Evolutionary conservation across 2,113 vertebrate genomes (phyloP).

Genomic region (Rousettus leschenaultii): DNA sequence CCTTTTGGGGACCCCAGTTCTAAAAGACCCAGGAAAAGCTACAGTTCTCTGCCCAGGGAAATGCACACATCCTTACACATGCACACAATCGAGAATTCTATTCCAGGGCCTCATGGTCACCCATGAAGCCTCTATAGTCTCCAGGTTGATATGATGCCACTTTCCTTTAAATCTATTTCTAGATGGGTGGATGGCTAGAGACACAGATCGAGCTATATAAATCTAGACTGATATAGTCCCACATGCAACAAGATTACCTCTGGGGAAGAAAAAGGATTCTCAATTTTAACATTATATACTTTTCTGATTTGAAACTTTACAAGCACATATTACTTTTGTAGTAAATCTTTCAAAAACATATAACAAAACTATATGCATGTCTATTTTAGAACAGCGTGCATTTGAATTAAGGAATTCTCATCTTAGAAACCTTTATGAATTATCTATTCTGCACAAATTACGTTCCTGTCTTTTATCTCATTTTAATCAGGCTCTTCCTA

Average conservation of each 20-base stretch:
- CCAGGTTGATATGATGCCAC: no score
- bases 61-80: accelerated
- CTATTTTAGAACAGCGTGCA: background rate
- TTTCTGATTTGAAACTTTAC: background rate
- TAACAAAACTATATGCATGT: background rate
- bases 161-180: background rate
- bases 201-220: accelerated
- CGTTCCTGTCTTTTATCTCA: background rate
- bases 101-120: background rate
- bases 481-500: background rate
- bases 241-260: background rate
- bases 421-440: no score
- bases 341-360: background rate
- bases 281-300: background rate
- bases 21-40: background rate
- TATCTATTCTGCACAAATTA: no score
- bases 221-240: background rate
- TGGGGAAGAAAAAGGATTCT: background rate
- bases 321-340: background rate
- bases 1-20: background rate
- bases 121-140: background rate
- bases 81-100: accelerated
- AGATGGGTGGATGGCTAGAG: background rate
- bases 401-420: background rate
- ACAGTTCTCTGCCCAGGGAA: background rate